Evolutionary conservation across 1,140 invertebrate genomes (phyloP).

Genomic region (Eupristina koningsbergeri): DNA sequence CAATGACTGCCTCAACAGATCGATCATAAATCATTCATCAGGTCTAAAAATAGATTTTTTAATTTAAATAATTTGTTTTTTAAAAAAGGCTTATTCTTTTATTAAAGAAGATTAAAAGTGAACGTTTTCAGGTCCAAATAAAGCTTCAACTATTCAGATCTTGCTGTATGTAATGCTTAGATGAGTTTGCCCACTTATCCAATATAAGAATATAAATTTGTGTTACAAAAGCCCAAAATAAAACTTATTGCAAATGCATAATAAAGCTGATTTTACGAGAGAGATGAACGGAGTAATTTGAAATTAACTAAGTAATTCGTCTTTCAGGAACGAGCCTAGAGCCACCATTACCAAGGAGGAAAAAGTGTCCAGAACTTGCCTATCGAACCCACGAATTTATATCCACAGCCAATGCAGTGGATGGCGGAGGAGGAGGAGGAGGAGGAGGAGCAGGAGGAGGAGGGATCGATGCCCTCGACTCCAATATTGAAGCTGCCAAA

Average conservation of each 20-base stretch:
- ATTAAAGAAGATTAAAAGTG: neutral
- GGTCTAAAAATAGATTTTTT: no score
- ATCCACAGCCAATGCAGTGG: slow-evolving; percentile 59
- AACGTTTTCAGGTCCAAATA: neutral
- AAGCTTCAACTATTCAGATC: slow-evolving; percentile 19
- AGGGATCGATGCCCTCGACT: slow-evolving; percentile 70
- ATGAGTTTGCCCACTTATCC: neutral
- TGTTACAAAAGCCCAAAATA: neutral
- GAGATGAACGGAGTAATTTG: neutral
- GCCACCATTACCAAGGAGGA: slow-evolving; percentile 86
- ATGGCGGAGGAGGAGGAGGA: slow-evolving; percentile 72
- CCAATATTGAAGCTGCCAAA: slow-evolving; percentile 72
- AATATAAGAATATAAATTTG: neutral
- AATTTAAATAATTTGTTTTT: neutral
- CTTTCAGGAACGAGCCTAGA: slow-evolving; percentile 78
- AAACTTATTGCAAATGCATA: neutral
- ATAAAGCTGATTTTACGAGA: no score
- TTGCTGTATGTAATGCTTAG: neutral
- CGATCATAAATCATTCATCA: no score
- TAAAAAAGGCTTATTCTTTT: neutral
- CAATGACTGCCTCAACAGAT: no score
- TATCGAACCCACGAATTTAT: slow-evolving; percentile 88
- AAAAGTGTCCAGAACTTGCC: slow-evolving; percentile 89
- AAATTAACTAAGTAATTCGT: neutral
- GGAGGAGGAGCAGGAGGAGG: no score